Evolutionary conservation across 2,888 invertebrate species (phyloP), one percentile per base, ranked within the genome.

Genomic region (Ormyrus pomaceus): DNA sequence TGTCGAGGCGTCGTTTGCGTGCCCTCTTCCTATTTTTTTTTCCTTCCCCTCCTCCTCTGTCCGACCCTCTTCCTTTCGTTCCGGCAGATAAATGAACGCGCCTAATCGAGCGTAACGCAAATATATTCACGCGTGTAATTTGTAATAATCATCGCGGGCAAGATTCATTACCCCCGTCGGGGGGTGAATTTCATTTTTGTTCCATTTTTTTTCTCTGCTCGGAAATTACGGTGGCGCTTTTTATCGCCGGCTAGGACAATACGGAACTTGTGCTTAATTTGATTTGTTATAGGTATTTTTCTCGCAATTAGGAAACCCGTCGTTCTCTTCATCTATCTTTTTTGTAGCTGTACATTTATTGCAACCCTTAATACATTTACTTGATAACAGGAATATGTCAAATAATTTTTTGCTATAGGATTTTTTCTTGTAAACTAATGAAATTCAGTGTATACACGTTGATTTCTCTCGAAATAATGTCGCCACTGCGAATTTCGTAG

Each of bases 31-130:
- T 48, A 70, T 56, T 53, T 55, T 46, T 34, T 34, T 50, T 64
- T 13, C 48, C 56, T 34, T n/a, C 69, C 8, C 55, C 19, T n/a
- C 5, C 34, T 7, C 45, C n/a, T 72, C 7, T 56, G 56, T 58
- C 50, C 6, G 45, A 2, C 58, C 34, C 50, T 46, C 46, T n/a
- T 7, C 48, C 56, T 48, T 66, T 45, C 34, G 4, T 19, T 53
- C 62, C 13, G 5, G 56, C 50, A 59, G 72, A 76, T 70, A 69
- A 76, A 76, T 62, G 76, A 68, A 76, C 66, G 68, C 53, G 75
- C 75, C 75, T 71, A 76, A 76, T 80, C 76, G 76, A 72, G 66
- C 62, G 72, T 13, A 56, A 80, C 76, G 80, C 66, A 76, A 76
- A 80, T 76, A 79, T 62, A 72, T 72, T 76, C 72, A 45, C 75